phyloP scores from a whole-genome alignment of 1,140 invertebrate genomes.

The Diorhabda sublineata region DNA sequence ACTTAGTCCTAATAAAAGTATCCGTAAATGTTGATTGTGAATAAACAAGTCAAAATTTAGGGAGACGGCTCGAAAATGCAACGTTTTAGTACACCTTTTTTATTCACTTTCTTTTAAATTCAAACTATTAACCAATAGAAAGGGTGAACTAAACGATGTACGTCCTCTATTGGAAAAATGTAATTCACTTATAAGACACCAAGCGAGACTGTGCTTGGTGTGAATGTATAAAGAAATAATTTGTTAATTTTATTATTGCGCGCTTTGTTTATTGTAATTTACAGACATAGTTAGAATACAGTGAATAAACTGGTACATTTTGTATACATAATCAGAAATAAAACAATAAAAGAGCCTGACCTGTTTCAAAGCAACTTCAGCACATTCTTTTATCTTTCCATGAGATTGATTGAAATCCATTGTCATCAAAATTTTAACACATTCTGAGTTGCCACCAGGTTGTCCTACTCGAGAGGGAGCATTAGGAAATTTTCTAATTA shows the following conservation, averaged over 20 bases:
- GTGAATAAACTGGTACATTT: neutral
- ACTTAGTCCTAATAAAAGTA: too few relatives aligned
- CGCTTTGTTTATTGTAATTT: conserved; percentile 5
- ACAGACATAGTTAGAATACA: neutral
- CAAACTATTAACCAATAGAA: too few relatives aligned
- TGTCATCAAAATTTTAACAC: conserved; percentile 40
- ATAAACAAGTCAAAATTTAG: too few relatives aligned
- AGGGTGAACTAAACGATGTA: too few relatives aligned
- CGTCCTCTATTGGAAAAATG: too few relatives aligned
- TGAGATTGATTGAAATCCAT: conserved; percentile 43
- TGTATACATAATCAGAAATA: neutral
- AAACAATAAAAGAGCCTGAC: conserved; percentile 26
- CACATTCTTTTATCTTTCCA: conserved; percentile 44
- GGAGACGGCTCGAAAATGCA: too few relatives aligned
- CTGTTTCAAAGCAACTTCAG: conserved; percentile 42
- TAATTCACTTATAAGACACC: too few relatives aligned
- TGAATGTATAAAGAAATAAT: conserved; percentile 4
- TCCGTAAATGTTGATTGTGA: too few relatives aligned
- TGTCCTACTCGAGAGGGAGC: conserved; percentile 39
- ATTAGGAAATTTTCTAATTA: conserved; percentile 32
- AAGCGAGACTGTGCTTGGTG: neutral
- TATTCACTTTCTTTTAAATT: too few relatives aligned
- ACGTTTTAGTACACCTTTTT: too few relatives aligned
- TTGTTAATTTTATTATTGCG: conserved; percentile 1
- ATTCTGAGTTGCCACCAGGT: conserved; percentile 44